Base-by-base conservation (phyloP, 2,888 invertebrate genomes). In the Subacronicta megacephala region DNA sequence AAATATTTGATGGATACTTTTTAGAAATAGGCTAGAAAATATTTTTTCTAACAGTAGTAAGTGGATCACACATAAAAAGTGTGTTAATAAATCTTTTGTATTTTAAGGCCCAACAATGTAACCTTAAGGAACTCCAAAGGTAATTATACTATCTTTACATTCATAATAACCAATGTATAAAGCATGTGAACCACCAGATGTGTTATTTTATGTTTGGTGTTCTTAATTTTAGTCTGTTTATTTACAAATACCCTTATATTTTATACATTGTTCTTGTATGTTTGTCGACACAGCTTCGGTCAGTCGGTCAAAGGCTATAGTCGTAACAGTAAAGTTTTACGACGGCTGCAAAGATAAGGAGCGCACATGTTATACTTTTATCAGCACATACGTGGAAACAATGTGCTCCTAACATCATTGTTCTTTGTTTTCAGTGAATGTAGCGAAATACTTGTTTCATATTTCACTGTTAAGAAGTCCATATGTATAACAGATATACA, bases 311-410 rank as follows among this genome's bases (percentile, higher is more conserved):
- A 53, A 63, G 44, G 51, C 42, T 36, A 47, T 37, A 53, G 41
- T 20, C 43, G 51, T 51, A 70, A 58, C 58, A 55, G 38, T 70
- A 58, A 72, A 72, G 31, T 50, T 71, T 72, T 68, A 71, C 50
- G 65, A 68, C 51, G 52, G 56, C 16, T 43, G 56, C 63, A 53
- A 57, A 68, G 69, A 72, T 72, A 71, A 68, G 64, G 52, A 63
- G 45, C 36, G 29, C 23, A 43, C 47, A 65, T 51, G 60, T 62
- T 67, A 67, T 56, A 60, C 56, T 72, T 67, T 67, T 70, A 68
- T 70, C 64, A 64, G 56, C 40, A 57, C 56, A 44, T 67, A 55
- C 33, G 35, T 35, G 50, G 47, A 43, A 61, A 70, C 68, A 56
- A 44, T 70, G 70, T 69, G 50, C 47, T 61, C 41, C 38, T 68